Base-by-base conservation (phyloP, 2,888 invertebrate genomes). In the Zootermopsis nevadensis region DNA sequence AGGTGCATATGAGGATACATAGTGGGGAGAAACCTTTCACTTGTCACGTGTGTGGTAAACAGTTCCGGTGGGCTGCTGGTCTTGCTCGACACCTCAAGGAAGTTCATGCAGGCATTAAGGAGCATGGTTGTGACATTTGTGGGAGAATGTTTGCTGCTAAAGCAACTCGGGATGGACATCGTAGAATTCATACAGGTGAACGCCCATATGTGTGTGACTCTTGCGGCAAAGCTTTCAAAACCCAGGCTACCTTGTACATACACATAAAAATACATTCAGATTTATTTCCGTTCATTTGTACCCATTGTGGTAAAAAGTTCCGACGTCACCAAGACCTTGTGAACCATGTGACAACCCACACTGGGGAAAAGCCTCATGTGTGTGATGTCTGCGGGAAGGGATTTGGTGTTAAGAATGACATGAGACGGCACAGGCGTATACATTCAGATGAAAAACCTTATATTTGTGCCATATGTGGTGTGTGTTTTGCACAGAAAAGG, bases 11-110 rank as follows among this genome's bases (percentile, higher is more conserved):
- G 88, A 89, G 90, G 84, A 89, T 89, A 55, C 89, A 90, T 77
- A 88, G 87, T 19, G 93, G 93, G 2, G 94, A 93, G 88, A 90
- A 93, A 77, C 93, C 93, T 1, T 93, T 92, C 88, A 92, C 93
- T 2, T 94, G 94, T 86, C 93, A 94, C 88, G 87, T 93, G 35
- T 94, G 94, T 87, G 94, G 93, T 6, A 93, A 93, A 86, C 92
- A 92, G 87, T 94, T 94, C 89, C 90, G 94, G 31, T 91, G 93
- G 27, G 93, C 93, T n/a, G 92, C 92, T 66, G 92, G 92, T 86
- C 88, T 93, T 42, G 89, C 89, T 30, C 89, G 92, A 0, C 93
- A 93, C 88, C 87, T 89, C 2, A 89, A 90, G 33, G 90, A 91
- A 30, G 86, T 90, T 77, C 93, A 93, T 88, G 86, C 87, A 1